phyloP scores from a whole-genome alignment of 2,888 invertebrate species.

The Dynastes hyllus region DNA sequence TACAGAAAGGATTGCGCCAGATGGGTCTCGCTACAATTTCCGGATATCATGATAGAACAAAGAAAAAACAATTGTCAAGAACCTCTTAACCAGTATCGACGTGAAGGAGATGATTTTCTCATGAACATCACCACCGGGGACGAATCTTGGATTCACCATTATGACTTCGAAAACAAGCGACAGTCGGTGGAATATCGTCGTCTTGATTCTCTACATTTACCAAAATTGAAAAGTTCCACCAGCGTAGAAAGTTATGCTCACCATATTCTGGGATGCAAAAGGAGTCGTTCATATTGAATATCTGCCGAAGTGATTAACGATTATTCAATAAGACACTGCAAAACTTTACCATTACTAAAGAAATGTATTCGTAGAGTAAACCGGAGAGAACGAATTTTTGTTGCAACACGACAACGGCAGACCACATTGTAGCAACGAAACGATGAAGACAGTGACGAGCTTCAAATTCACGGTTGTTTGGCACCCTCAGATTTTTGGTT shows the following conservation, averaged over 20 bases:
- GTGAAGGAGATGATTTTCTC: too few relatives aligned
- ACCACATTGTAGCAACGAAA: neutral
- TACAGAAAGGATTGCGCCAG: neutral
- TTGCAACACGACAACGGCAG: neutral
- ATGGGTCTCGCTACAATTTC: neutral
- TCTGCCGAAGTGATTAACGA: neutral
- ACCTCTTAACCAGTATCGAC: neutral
- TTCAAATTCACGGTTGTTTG: too few relatives aligned
- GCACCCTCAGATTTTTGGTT: too few relatives aligned
- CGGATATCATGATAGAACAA: neutral
- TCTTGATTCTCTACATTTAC: neutral
- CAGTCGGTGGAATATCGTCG: neutral
- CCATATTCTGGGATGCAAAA: neutral
- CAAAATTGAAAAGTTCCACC: neutral
- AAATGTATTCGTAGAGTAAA: neutral
- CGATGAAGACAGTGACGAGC: too few relatives aligned
- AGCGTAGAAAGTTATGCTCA: neutral
- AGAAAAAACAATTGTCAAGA: conserved; percentile 1
- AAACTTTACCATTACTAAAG: neutral
- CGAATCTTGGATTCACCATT: neutral
- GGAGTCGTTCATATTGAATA: neutral
- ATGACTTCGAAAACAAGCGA: neutral
- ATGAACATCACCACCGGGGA: too few relatives aligned
- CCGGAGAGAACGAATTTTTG: neutral
- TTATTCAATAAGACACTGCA: conserved; percentile 1